Base-by-base conservation (phyloP, 2,888 invertebrate genomes). In the Hipparchia semele region DNA sequence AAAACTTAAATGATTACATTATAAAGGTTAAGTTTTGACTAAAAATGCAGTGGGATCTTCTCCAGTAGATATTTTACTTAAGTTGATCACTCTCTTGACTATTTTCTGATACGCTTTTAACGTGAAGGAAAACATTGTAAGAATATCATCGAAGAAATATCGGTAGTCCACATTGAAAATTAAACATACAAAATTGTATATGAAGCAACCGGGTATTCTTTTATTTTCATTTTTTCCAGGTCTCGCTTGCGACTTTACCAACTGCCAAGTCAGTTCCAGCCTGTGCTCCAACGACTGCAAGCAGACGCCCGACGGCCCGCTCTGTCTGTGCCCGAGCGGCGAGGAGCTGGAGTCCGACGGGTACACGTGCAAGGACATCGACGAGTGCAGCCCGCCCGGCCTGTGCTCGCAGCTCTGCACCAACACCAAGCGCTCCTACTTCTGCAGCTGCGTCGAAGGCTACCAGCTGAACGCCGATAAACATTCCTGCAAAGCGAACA, bases 341-440 rank as follows among this genome's bases (percentile, higher is more conserved):
- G 98, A 99, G 87, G 96, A 96, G 77, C 92, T 99, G 5, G 95
- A 95, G 70, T 87, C 92, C 1, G 96, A 96, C 81, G 95, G 95
- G 0, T 95, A 92, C 77, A 95, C 95, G 6, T 98, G 98, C 87
- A 91, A 95, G 81, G 99, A 99, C 86, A 90, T 97, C 10, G 95
- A 99, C 87, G 99, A 99, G 87, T 99, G 99, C 87, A 94, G 95
- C 66, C 97, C 98, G 0, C 97, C 99, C 0, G 98, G 98, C 0
- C 89, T 96, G 0, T 99, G 99, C 87, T 99, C 99, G 0, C 99
- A 99, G 87, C 91, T 92, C 12, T 99, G 99, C 88, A 96, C 96
- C 3, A 99, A 99, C 85, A 96, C 96, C 0, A 99, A 99, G 88
- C 96, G 97, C 0, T 97, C 98, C 0, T 99, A 97, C 90, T 96